Base-by-base conservation (phyloP, 2,888 invertebrate genomes). In the Chesias legatella region DNA sequence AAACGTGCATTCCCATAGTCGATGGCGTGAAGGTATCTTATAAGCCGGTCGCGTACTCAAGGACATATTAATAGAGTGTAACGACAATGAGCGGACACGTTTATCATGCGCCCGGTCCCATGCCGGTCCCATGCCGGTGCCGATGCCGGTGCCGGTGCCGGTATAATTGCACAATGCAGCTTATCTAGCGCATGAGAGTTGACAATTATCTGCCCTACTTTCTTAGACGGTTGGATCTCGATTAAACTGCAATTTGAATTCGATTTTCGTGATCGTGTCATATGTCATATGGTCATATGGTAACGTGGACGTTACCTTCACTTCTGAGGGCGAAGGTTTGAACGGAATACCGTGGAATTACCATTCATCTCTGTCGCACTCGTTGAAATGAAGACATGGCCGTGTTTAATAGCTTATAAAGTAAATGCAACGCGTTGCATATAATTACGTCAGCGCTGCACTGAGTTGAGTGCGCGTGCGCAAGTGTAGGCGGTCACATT, bases 121-220 rank as follows among this genome's bases (percentile, higher is more conserved):
- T 76, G 66, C 67, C 67, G n/a, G n/a, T n/a, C n/a, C n/a, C n/a
- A n/a, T n/a, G n/a, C n/a, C n/a, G n/a, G n/a, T n/a, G n/a, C n/a
- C n/a, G n/a, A n/a, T n/a, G n/a, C n/a, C n/a, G n/a, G n/a, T n/a
- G n/a, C n/a, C n/a, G 51, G 48, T 43, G 23, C 39, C 13, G 34
- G 25, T 33, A 53, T 60, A 68, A 67, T 83, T 82, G 82, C 81
- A 79, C 81, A 81, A 79, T 79, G 80, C 79, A 78, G 73, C 76
- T 79, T 82, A 82, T 78, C 78, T 79, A 71, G 74, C 69, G 60
- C 72, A 72, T 64, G 71, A 71, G 75, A 80, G 67, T 65, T 63
- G 71, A 71, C 74, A 74, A 77, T 76, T 79, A 75, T 72, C 69
- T 77, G 83, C 62, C 75, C 80, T 58, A 82, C 75, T 79, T 82